Evolutionary conservation across 1,140 invertebrate genomes (phyloP).

Genomic region (Phocides pigmalion): DNA sequence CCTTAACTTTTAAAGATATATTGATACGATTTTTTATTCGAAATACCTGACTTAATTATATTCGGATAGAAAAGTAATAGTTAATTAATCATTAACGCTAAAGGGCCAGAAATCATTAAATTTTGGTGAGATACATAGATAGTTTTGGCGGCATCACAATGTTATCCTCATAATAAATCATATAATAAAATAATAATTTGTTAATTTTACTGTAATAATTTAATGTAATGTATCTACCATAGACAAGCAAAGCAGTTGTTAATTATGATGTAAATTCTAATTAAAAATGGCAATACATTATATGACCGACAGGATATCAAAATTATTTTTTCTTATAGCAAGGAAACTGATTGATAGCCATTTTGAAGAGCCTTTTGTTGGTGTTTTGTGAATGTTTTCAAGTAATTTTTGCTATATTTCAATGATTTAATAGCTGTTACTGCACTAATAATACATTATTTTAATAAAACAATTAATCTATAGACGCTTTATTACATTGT

Average conservation of each 20-base stretch:
- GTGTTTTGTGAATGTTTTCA: constrained; percentile 84
- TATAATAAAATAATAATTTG: no score
- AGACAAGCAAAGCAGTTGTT: constrained; percentile 37
- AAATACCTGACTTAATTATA: no score
- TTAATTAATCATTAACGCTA: no score
- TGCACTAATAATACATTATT: constrained; percentile 46
- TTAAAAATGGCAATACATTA: constrained; percentile 78
- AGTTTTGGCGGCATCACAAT: no score
- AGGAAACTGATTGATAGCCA: constrained; percentile 81
- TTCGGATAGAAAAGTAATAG: no score
- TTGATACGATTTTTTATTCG: no score
- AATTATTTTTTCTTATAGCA: constrained; percentile 79
- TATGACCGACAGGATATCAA: constrained; percentile 78
- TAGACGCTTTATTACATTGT: constrained; percentile 50
- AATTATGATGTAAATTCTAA: constrained; percentile 62
- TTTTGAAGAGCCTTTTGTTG: constrained; percentile 83
- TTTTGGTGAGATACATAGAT: not conserved
- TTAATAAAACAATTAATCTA: constrained; percentile 41
- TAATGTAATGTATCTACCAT: constrained; percentile 10
- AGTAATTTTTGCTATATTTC: constrained; percentile 65
- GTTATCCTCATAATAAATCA: no score
- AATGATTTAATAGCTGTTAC: constrained; percentile 54
- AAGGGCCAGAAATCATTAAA: no score
- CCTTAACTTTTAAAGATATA: no score
- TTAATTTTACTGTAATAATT: not conserved